Percentiles rank a stretch among this genome's conserved stretches.
These are phyloP conservation scores for Agrochola lychnidis DNA, from an alignment of 2,888 invertebrate species.

Conservation along the genomic window DNA sequence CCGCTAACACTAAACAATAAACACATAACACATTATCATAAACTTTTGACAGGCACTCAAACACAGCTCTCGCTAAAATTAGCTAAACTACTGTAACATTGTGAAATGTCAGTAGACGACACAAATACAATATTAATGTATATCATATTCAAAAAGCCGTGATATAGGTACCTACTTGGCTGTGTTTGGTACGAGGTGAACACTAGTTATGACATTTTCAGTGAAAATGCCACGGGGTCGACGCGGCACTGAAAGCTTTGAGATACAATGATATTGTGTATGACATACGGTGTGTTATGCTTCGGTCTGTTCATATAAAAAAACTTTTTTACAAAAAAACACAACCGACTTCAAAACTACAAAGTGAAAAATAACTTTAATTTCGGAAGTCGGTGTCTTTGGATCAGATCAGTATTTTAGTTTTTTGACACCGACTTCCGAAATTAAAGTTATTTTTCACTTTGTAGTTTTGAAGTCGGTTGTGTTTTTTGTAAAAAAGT, in stretches of 20 bases:
- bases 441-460: too few species aligned
- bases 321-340: too few species aligned
- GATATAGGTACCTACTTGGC: background rate
- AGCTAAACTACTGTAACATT: background rate
- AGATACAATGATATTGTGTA: constrained; percentile 4
- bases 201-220: constrained; percentile 41
- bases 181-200: background rate
- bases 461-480: too few species aligned
- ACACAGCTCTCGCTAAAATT: constrained; percentile 17
- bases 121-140: constrained; percentile 1
- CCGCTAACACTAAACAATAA: too few species aligned
- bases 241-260: constrained; percentile 26
- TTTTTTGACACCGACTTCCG: too few species aligned
- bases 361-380: too few species aligned
- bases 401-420: too few species aligned
- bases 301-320: constrained; percentile 5
- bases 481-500: too few species aligned
- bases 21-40: too few species aligned
- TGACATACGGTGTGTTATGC: constrained; percentile 2
- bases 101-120: constrained; percentile 16
- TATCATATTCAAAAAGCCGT: background rate
- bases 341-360: too few species aligned
- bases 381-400: too few species aligned
- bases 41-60: constrained; percentile 15
- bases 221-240: constrained; percentile 30